Percentiles rank a stretch among this genome's conserved stretches.
Conservation (phyloP, 2,113 vertebrate genomes). For the Bucco capensis region DNA sequence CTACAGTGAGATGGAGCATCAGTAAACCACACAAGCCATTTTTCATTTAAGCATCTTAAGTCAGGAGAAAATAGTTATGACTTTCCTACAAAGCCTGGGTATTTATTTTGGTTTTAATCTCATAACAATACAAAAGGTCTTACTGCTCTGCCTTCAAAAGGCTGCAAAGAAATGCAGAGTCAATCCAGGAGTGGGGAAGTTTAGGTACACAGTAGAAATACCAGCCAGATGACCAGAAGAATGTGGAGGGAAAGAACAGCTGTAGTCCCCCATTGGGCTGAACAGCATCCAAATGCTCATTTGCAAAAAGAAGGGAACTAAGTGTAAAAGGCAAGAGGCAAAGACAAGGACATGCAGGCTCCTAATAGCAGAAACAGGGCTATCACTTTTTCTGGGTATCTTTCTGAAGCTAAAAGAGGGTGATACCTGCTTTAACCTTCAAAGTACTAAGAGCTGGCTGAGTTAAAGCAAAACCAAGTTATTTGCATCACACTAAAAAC, state of each 20-base stretch:
- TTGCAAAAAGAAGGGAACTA: neutral
- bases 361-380: rapidly evolving
- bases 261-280: neutral
- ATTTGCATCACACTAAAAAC: neutral
- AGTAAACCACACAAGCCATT: neutral
- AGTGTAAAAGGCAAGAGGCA: neutral
- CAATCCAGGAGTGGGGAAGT: neutral
- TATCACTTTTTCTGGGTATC: neutral
- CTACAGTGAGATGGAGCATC: neutral
- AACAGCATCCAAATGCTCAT: neutral
- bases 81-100: neutral
- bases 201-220: neutral
- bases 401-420: neutral
- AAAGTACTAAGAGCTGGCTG: neutral
- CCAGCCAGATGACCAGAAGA: constrained; percentile 1
- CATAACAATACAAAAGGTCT: neutral
- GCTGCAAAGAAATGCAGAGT: neutral
- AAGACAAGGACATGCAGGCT: neutral
- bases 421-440: neutral
- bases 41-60: neutral
- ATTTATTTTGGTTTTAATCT: neutral
- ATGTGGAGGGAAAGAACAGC: neutral
- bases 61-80: neutral
- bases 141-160: neutral
- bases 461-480: neutral